These are phyloP conservation scores for Jacana jacana DNA, from an alignment of 2,113 vertebrate species.

Conservation along the genomic window DNA sequence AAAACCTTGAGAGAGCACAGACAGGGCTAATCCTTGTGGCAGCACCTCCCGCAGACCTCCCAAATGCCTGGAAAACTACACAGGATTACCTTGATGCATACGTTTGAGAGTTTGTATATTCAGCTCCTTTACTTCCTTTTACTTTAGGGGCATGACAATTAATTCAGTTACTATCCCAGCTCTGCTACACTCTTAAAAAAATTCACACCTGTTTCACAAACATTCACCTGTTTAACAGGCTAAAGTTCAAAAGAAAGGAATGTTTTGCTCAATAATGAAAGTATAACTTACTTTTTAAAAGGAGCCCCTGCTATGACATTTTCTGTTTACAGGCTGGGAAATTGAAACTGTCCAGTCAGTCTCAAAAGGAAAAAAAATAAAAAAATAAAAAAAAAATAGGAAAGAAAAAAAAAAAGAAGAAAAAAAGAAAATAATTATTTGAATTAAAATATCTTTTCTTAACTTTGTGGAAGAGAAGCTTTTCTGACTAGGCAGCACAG, in stretches of 20 bases:
- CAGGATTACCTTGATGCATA: neutral
- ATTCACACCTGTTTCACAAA: neutral
- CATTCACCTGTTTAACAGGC: neutral
- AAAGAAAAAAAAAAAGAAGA: too few species aligned
- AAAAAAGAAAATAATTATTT: neutral
- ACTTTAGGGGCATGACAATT: neutral
- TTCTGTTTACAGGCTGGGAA: neutral
- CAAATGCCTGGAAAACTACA: neutral
- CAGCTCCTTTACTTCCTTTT: slow-evolving; percentile 4
- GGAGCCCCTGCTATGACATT: neutral
- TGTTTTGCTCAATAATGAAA: neutral
- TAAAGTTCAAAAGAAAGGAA: neutral
- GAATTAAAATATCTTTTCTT: slow-evolving; percentile 12
- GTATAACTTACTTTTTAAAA: neutral
- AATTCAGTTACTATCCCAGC: neutral
- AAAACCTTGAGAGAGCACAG: neutral
- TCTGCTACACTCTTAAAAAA: slow-evolving; percentile 10
- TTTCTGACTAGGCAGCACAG: slow-evolving; percentile 8
- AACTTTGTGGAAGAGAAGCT: neutral
- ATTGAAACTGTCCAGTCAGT: neutral
- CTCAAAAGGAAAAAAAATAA: neutral
- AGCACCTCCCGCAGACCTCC: slow-evolving; percentile 19
- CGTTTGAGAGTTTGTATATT: neutral
- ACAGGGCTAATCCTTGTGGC: neutral
- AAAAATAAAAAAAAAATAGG: neutral